These are phyloP conservation scores for Alces alces DNA, from an alignment of 2,113 vertebrate species.

Conservation along the genomic window DNA sequence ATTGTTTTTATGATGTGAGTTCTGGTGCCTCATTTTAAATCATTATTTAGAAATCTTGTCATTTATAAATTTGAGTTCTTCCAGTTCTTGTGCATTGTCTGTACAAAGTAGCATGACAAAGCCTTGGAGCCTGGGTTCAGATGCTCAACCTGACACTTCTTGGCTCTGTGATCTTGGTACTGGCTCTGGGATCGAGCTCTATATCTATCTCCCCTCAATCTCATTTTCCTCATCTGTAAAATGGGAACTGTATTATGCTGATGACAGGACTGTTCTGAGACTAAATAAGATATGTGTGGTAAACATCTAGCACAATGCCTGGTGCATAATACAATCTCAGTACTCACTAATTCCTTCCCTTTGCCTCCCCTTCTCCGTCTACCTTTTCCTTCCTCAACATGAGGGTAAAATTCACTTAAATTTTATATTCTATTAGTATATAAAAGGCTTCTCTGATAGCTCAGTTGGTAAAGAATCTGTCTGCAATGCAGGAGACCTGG, in stretches of 20 bases:
- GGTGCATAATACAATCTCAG: background rate
- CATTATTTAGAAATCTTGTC: conserved; percentile 27
- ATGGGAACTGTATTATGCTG: background rate
- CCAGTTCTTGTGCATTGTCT: background rate
- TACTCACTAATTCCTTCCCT: background rate
- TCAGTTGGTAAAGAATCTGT: background rate
- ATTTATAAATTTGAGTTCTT: conserved; percentile 49
- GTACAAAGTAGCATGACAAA: background rate
- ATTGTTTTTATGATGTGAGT: conserved; percentile 37
- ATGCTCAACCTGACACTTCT: background rate
- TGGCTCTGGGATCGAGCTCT: background rate
- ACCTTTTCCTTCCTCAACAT: background rate
- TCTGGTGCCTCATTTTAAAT: conserved; percentile 42
- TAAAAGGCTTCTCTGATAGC: background rate
- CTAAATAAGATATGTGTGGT: background rate
- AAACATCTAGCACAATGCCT: background rate
- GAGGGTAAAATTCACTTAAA: background rate
- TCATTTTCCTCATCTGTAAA: background rate
- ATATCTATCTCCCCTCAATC: background rate
- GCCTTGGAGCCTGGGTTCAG: background rate
- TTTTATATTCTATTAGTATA: background rate
- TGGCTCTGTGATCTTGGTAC: background rate
- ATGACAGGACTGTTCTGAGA: background rate
- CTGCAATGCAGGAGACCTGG: background rate
- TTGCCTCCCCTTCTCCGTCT: background rate